phyloP scores from a whole-genome alignment of 2,888 invertebrate genomes.

The Lasioglossum leucozonium region DNA sequence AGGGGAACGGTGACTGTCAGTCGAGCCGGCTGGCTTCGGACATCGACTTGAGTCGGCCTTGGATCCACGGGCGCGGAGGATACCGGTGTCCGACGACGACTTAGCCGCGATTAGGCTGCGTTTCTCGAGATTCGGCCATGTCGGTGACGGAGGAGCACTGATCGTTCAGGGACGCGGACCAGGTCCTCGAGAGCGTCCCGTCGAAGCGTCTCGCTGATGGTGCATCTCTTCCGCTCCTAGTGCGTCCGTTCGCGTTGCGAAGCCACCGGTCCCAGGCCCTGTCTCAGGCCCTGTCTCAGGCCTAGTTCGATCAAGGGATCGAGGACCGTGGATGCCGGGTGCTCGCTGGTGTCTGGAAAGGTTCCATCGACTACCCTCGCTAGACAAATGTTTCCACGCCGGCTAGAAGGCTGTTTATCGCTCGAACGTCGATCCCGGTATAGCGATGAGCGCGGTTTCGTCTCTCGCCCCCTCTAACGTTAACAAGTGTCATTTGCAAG shows the following conservation, averaged over 20 bases:
- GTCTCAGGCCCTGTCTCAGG: neutral
- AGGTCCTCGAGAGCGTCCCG: neutral
- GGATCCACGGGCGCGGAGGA: neutral
- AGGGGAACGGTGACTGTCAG: constrained; percentile 11
- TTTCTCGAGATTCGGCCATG: neutral
- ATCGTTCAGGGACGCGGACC: constrained; percentile 14
- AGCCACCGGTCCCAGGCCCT: too few relatives aligned
- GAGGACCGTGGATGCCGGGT: neutral
- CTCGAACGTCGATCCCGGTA: constrained; percentile 27
- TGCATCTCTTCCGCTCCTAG: neutral
- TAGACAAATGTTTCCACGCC: constrained; percentile 30
- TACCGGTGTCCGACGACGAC: neutral
- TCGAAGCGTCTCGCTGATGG: neutral
- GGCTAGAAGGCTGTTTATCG: constrained; percentile 7
- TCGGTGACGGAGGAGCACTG: neutral
- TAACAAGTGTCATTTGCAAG: constrained; percentile 50
- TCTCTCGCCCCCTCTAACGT: constrained; percentile 31
- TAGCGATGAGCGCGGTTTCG: constrained; percentile 17
- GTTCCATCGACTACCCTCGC: neutral
- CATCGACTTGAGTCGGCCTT: constrained; percentile 19
- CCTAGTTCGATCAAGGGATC: neutral
- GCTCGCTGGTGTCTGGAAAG: neutral
- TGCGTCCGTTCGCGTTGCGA: neutral
- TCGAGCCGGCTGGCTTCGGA: constrained; percentile 30
- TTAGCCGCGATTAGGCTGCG: neutral